Conservation (phyloP, 92 coral and sea anemone genomes). For the Actinernus sp. region DNA sequence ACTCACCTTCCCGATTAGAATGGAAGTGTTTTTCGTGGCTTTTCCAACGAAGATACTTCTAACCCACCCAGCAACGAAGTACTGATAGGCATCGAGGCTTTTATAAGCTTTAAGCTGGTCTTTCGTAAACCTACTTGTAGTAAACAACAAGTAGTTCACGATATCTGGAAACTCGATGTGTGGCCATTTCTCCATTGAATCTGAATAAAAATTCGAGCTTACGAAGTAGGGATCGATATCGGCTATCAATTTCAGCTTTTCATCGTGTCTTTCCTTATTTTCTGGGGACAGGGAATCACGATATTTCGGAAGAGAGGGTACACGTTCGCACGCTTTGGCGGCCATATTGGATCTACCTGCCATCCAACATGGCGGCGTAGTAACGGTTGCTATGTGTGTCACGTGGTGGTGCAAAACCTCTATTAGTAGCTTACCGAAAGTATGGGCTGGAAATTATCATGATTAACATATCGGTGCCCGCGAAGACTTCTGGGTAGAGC, state of each 20-base stretch:
- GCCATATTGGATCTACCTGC: conserved; percentile 35
- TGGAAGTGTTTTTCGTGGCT: background rate
- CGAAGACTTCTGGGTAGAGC: no score
- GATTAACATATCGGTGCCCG: no score
- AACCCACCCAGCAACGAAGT: conserved; percentile 71
- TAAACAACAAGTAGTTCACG: conserved; percentile 25
- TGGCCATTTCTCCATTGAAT: conserved; percentile 42
- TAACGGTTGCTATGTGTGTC: conserved; percentile 43
- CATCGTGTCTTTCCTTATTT: conserved; percentile 7
- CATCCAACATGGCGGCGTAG: conserved; percentile 53
- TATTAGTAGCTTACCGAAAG: background rate
- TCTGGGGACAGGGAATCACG: conserved; percentile 16
- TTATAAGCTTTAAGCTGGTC: conserved; percentile 70
- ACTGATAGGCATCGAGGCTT: conserved; percentile 64
- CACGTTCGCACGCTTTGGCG: conserved; percentile 8
- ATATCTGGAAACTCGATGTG: conserved; percentile 49
- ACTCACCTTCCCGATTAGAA: conserved; percentile 9
- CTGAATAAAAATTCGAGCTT: background rate
- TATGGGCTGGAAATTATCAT: no score
- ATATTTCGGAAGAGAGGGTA: conserved; percentile 39
- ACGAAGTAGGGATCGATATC: conserved; percentile 37
- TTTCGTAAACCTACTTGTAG: conserved; percentile 44
- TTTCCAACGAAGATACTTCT: conserved; percentile 54
- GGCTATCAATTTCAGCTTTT: conserved; percentile 42
- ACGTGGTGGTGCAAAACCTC: conserved; percentile 44